Evolutionary conservation across 2,888 invertebrate genomes (phyloP).

Genomic region (Rhagophthalmus giganteus): DNA sequence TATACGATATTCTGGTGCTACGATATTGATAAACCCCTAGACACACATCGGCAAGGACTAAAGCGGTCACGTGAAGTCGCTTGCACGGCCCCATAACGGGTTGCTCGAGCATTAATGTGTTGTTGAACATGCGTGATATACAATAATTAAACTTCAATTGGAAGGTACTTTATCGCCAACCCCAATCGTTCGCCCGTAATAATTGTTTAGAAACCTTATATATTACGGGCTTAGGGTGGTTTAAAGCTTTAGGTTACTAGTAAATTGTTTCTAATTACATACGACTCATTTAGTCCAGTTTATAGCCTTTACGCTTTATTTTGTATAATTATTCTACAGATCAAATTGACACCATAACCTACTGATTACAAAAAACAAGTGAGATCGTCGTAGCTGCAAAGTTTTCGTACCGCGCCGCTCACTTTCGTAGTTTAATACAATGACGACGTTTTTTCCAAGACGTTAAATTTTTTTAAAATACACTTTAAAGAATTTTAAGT

Average conservation of each 20-base stretch:
- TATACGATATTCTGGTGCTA: slow-evolving; percentile 24
- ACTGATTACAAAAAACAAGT: too few relatives aligned
- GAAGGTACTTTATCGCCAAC: slow-evolving; percentile 22
- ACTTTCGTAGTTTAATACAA: too few relatives aligned
- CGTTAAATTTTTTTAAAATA: too few relatives aligned
- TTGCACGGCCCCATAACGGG: slow-evolving; percentile 7
- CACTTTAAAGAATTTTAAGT: too few relatives aligned
- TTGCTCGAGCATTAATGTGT: slow-evolving; percentile 26
- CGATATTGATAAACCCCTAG: slow-evolving; percentile 33
- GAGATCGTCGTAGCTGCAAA: too few relatives aligned
- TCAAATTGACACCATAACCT: not conserved
- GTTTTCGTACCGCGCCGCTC: too few relatives aligned
- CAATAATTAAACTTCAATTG: slow-evolving; percentile 30
- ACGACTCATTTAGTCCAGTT: slow-evolving; percentile 19
- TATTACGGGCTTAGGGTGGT: slow-evolving; percentile 14
- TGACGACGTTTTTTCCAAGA: too few relatives aligned
- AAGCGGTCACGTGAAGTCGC: slow-evolving; percentile 22
- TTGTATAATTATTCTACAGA: slow-evolving; percentile 5
- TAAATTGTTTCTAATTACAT: slow-evolving; percentile 24
- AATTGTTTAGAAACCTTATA: slow-evolving; percentile 26
- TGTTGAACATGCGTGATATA: slow-evolving; percentile 29
- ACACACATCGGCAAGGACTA: slow-evolving; percentile 21
- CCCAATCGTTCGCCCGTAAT: slow-evolving; percentile 24
- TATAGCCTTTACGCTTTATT: slow-evolving; percentile 12
- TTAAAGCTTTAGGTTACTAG: slow-evolving; percentile 13